Conservation (phyloP, 2,113 vertebrate species). For the Cyphomyrus plagiostoma region DNA sequence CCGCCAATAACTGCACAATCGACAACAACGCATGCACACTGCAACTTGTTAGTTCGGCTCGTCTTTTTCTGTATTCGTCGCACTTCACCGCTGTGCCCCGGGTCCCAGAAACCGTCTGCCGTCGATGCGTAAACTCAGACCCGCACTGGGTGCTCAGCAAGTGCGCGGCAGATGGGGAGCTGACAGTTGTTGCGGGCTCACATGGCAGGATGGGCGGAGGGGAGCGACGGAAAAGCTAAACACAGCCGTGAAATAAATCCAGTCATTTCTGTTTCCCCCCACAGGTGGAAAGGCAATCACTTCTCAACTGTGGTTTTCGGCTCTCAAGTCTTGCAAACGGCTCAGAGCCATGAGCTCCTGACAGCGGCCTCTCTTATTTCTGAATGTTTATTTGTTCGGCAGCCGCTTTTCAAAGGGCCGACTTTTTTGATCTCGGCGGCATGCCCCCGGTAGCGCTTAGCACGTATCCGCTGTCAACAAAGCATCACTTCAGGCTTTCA, state of each 20-base stretch:
- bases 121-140: slow-evolving; percentile 32
- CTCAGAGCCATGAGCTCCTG: not conserved
- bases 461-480: not conserved
- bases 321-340: not conserved
- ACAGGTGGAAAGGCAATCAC: slow-evolving; percentile 25
- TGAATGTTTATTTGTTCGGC: not conserved
- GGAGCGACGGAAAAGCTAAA: slow-evolving; percentile 25
- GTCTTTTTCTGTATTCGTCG: slow-evolving; percentile 41
- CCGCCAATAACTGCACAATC: slow-evolving; percentile 21
- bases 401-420: not conserved
- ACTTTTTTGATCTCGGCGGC: not conserved
- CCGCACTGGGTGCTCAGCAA: slow-evolving; percentile 9
- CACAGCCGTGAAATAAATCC: slow-evolving; percentile 24
- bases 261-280: not conserved
- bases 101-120: slow-evolving; percentile 22
- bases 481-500: slow-evolving; percentile 10
- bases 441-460: not conserved
- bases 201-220: not conserved
- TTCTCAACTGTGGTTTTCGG: not conserved
- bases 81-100: slow-evolving; percentile 13
- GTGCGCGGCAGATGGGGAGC: not conserved
- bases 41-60: slow-evolving; percentile 32
- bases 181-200: slow-evolving; percentile 11
- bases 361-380: not conserved
- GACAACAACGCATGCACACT: slow-evolving; percentile 26